These are phyloP conservation scores for Achatina immaculata DNA, from an alignment of 1,140 invertebrate species.

Conservation along the genomic window DNA sequence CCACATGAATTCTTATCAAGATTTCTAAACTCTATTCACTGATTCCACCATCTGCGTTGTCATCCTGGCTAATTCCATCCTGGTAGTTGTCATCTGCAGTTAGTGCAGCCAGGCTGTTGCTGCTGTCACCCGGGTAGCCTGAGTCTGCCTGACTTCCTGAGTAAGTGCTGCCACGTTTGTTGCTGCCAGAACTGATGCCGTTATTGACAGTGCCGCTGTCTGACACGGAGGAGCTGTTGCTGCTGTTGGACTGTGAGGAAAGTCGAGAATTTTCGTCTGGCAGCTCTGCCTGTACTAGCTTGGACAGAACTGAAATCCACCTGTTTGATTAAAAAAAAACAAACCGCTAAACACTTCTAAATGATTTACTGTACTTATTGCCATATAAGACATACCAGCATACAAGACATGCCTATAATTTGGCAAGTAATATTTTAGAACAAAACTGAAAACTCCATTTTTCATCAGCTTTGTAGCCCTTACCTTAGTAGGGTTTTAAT, in stretches of 20 bases:
- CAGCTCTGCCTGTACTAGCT: constrained; percentile 57
- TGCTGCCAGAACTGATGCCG: constrained; percentile 38
- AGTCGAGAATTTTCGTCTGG: constrained; percentile 52
- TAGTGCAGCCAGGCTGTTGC: constrained; percentile 18
- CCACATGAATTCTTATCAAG: no score
- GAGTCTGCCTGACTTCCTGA: constrained; percentile 39
- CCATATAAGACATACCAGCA: no score
- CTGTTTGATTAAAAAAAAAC: constrained; percentile 45
- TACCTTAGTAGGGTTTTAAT: no score
- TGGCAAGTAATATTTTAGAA: no score
- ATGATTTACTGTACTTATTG: no score
- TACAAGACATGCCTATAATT: no score
- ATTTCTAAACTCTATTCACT: constrained; percentile 5
- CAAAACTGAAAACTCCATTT: no score
- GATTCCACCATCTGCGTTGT: constrained; percentile 15
- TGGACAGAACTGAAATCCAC: constrained; percentile 61
- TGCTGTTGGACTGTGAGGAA: constrained; percentile 52
- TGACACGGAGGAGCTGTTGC: constrained; percentile 35
- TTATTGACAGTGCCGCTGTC: constrained; percentile 33
- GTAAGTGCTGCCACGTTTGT: constrained; percentile 26
- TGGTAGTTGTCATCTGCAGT: constrained; percentile 31
- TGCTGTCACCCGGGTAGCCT: constrained; percentile 36
- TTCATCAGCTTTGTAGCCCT: no score
- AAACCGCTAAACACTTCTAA: no score
- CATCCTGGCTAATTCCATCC: constrained; percentile 26